Conservation (phyloP, 1,140 invertebrate species). For the Brachionus koreanus region DNA sequence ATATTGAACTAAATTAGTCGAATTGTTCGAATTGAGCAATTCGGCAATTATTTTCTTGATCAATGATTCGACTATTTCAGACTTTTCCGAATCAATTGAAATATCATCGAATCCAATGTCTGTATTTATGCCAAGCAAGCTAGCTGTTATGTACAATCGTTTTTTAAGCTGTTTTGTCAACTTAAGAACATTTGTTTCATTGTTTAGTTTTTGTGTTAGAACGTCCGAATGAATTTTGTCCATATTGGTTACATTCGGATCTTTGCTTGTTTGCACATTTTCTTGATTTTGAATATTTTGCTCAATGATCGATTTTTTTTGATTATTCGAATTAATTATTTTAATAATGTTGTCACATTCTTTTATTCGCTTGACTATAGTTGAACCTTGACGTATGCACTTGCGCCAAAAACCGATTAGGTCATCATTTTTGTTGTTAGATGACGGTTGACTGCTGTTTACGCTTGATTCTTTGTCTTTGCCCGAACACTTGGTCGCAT, state of each 20-base stretch:
- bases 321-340: not conserved
- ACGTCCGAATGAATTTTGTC: not conserved
- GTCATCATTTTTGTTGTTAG: constrained; percentile 14
- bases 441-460: not conserved
- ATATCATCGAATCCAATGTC: constrained; percentile 30
- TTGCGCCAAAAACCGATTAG: constrained; percentile 24
- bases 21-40: not conserved
- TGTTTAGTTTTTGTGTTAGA: not conserved
- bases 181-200: not conserved
- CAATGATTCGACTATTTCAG: not conserved
- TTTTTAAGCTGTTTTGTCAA: constrained; percentile 23
- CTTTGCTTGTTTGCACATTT: not conserved
- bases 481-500: not conserved
- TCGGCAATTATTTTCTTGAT: constrained; percentile 27
- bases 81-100: constrained; percentile 35
- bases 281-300: not conserved
- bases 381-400: not conserved
- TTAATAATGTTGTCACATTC: constrained; percentile 7
- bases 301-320: not conserved
- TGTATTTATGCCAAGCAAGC: constrained; percentile 17
- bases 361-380: constrained; percentile 9
- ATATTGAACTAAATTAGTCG: not conserved
- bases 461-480: not conserved
- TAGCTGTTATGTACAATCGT: not conserved
- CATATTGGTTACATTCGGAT: not conserved